These are phyloP conservation scores for Scaptomyza flava DNA, from an alignment of 2,888 invertebrate genomes.

Conservation along the genomic window DNA sequence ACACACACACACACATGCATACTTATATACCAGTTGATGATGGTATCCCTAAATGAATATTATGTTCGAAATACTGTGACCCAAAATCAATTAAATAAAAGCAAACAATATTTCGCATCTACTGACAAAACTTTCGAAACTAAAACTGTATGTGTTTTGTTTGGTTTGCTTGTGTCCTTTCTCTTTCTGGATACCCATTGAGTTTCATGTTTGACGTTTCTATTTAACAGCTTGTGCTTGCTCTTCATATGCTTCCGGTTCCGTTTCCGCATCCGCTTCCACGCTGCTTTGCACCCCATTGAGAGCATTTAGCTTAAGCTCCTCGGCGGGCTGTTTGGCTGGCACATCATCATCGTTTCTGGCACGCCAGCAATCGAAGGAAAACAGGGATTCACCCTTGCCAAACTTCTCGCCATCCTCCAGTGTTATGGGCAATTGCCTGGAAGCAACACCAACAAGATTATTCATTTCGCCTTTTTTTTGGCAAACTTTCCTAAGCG, in stretches of 20 bases:
- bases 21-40: conserved; percentile 12
- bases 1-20: conserved; percentile 27
- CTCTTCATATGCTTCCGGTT: conserved; percentile 16
- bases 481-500: not conserved
- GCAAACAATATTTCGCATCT: conserved; percentile 70
- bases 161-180: no score
- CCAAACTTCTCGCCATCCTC: conserved; percentile 87
- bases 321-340: conserved; percentile 47
- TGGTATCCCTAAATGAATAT: conserved; percentile 43
- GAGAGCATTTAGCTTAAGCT: conserved; percentile 45
- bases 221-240: not conserved
- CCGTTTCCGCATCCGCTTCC: conserved; percentile 39
- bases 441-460: conserved; percentile 24
- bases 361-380: conserved; percentile 82
- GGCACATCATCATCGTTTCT: conserved; percentile 45
- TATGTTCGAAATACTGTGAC: conserved; percentile 70
- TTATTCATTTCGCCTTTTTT: not conserved
- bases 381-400: conserved; percentile 85
- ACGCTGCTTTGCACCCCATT: conserved; percentile 36
- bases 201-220: not conserved
- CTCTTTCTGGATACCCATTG: not conserved
- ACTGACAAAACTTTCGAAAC: conserved; percentile 51
- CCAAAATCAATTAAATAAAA: conserved; percentile 72
- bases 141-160: conserved; percentile 22
- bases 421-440: conserved; percentile 86